These are phyloP conservation scores for Mus musculus DNA, from an alignment of 2,113 vertebrate genomes.

Conservation along the genomic window DNA sequence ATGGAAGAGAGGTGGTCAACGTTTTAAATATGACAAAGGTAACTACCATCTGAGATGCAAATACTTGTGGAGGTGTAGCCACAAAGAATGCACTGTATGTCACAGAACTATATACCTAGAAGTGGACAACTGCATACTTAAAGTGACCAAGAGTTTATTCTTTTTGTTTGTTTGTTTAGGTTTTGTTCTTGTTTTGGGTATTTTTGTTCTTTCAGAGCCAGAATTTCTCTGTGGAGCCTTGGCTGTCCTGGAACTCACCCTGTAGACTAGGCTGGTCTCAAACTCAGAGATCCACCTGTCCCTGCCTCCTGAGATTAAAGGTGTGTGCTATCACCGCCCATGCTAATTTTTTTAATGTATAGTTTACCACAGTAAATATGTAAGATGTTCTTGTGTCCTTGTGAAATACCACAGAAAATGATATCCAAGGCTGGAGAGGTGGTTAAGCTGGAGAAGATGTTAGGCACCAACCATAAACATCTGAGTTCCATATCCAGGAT, in stretches of 20 bases:
- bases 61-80: conserved; percentile 35
- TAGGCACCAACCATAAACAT: background rate
- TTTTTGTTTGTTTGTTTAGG: background rate
- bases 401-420: conserved; percentile 48
- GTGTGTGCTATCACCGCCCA: background rate
- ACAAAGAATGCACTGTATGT: background rate
- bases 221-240: background rate
- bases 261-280: background rate
- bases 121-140: background rate
- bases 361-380: background rate
- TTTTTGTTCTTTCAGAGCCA: background rate
- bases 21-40: conserved; percentile 46
- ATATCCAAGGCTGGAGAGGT: background rate
- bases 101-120: background rate
- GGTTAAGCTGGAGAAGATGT: background rate
- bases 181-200: background rate
- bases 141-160: background rate
- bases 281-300: background rate
- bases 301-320: background rate
- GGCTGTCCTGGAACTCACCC: background rate
- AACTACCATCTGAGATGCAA: conserved; percentile 18
- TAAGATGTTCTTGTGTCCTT: background rate
- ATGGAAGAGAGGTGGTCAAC: conserved; percentile 16
- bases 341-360: background rate
- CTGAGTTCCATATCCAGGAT: too few relatives aligned